Base-by-base conservation (phyloP, 2,888 invertebrate genomes). In the Netelia melanura region DNA sequence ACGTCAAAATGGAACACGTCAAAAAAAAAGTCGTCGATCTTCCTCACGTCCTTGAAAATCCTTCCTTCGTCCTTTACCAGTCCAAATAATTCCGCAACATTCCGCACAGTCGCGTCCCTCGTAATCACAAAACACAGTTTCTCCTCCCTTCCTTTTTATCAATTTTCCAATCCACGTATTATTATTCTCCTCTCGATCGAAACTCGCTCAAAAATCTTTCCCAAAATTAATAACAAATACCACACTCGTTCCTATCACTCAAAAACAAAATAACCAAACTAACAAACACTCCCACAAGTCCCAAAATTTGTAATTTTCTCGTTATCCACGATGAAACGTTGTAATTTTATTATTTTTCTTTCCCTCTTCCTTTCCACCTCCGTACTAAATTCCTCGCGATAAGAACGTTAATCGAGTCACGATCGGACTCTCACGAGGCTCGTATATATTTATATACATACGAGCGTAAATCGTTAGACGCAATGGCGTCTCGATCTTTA, bases 21-120 rank as follows among this genome's bases (percentile, higher is more conserved):
- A 30, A 30, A 30, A 25, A 30, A 30, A 30, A 30, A 30, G 0
- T 30, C 30, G 3, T 30, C 30, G 30, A 30, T 5, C 58, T n/a
- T 44, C 74, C n/a, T 9, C 25, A 17, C 43, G n/a, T 58, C 58
- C 10, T 11, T n/a, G 23, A 61, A 10, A 77, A 2, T n/a, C 30
- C 30, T 65, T 10, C 56, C 64, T 61, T 23, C 25, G 62, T 6
- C 43, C 6, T 3, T 72, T 58, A 54, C 17, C 62, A 78, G 76
- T 71, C 68, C n/a, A 56, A 68, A 56, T 25, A 61, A 82, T 56
- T 75, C 54, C 23, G 65, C 79, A 79, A 48, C 82, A 85, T 85
- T 48, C 58, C 85, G 84, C 68, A 79, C 38, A 82, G 81, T 17
- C 21, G 64, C 52, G 30, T 67, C n/a, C 3, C 23, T 61, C 14